Evolutionary conservation across 2,797 vertebrate species (phyloP).

Genomic region (Coccyzus lansbergi): DNA sequence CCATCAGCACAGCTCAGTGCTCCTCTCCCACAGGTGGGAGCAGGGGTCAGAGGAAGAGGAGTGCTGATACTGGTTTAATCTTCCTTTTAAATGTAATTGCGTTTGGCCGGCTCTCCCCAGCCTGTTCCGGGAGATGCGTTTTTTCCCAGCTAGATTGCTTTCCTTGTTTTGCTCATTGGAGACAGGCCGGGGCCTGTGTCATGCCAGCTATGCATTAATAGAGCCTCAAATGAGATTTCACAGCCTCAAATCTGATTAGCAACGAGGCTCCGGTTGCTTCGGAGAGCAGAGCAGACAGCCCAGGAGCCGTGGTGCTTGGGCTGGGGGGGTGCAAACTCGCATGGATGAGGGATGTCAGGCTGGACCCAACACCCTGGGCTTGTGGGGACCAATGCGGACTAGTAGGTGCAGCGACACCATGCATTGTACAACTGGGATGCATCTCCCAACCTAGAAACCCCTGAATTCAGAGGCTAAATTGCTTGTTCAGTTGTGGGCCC

Average conservation of each 20-base stretch:
- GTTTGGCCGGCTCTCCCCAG: conserved; percentile 9
- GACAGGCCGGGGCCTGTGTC: conserved; percentile 65
- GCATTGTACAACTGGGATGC: accelerated
- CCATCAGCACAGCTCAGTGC: background rate
- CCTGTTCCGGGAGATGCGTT: conserved; percentile 42
- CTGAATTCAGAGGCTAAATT: background rate
- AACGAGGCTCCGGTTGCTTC: conserved; percentile 53
- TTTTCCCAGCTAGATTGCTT: conserved; percentile 55
- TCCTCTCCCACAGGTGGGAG: background rate
- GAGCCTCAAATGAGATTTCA: conserved; percentile 77
- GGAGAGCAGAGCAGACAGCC: background rate
- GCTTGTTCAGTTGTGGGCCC: too few species aligned
- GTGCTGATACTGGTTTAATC: conserved; percentile 62
- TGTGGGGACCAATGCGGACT: accelerated
- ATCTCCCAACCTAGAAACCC: background rate
- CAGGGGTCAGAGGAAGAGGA: background rate
- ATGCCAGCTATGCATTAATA: conserved; percentile 72
- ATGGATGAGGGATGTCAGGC: accelerated
- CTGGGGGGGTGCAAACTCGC: background rate
- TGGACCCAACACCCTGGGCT: background rate
- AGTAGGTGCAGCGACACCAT: background rate
- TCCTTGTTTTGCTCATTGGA: conserved; percentile 55
- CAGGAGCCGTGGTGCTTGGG: background rate
- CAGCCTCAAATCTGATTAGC: conserved; percentile 74
- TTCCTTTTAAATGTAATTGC: conserved; percentile 68